Evolutionary conservation across 1,140 invertebrate genomes (phyloP), one percentile per base, ranked within the genome.

Genomic region (Chrysoperla carnea): DNA sequence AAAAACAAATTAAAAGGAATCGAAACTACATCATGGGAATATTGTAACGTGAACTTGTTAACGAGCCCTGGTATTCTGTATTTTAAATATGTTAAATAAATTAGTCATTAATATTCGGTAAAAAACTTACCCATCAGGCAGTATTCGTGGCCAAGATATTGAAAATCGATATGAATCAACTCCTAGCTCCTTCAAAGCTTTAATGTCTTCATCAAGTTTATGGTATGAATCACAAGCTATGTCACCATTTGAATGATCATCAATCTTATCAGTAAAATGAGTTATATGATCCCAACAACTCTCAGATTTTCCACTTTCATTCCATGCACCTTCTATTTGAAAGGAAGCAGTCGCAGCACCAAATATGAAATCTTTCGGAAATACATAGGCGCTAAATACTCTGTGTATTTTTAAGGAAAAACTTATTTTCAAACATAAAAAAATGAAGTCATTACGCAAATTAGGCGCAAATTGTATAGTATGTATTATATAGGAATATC

Each of bases 171-270:
- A 56, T 36, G 45, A 49, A 47, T 55, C 44, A 41, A 73, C 71
- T 2, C 69, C 70, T 2, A 77, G 52, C 48, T 69, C 54, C 31
- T 64, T 66, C 2, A 81, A 52, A 36, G 73, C 58, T 31, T 66
- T 55, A 0, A 83, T 69, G 59, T 84, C 81, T 44, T 77, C 70
- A 35, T 62, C 56, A 54, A 73, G 78, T 31, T 72, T 61, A 51
- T 81, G 59, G 56, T 81, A 83, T 9, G 76, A 80, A 54, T 82
- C 71, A 47, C 68, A 72, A 0, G 79, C 76, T 12, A 80, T 52
- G 53, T 82, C 75, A 0, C 74, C 78, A 37, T 56, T 72, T 31
- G 51, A 55, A 11, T 47, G 29, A 40, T 68, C 61, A 1, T 29
- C 42, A 6, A 75, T 48, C 29, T 66, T 58, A 1, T 67, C 62